phyloP scores from a whole-genome alignment of 2,113 vertebrate genomes.

The Leuciscus idus region DNA sequence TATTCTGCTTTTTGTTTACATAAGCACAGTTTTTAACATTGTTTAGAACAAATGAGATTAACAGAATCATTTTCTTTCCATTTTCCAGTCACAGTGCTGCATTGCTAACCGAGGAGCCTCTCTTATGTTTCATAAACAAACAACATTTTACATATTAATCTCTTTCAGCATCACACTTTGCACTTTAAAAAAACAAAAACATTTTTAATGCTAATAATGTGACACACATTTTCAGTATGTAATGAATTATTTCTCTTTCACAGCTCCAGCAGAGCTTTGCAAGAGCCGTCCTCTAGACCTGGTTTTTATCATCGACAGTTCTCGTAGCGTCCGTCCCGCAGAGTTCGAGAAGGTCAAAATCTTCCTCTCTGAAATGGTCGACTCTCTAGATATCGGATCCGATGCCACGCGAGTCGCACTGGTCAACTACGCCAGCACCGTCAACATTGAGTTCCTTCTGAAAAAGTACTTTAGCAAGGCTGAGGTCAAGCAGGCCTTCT shows the following conservation, averaged over 20 bases:
- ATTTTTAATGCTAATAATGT: background rate
- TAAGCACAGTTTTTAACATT: background rate
- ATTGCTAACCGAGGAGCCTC: constrained; percentile 13
- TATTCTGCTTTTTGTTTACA: background rate
- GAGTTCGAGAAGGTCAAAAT: constrained; percentile 93
- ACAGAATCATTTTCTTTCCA: background rate
- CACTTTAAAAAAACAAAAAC: background rate
- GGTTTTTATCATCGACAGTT: constrained; percentile 94
- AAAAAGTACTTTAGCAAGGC: constrained; percentile 79
- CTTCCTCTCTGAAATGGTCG: constrained; percentile 86
- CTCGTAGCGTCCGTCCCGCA: constrained; percentile 86
- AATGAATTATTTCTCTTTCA: background rate
- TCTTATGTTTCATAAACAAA: background rate
- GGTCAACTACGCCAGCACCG: constrained; percentile 92
- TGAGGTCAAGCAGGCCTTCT: constrained; percentile 82
- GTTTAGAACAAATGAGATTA: background rate
- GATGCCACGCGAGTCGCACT: constrained; percentile 84
- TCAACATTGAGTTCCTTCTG: constrained; percentile 87
- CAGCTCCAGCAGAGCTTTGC: constrained; percentile 74
- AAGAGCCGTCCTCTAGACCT: constrained; percentile 89
- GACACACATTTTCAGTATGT: background rate
- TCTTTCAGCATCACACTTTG: background rate
- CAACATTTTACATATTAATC: background rate
- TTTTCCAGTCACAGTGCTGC: constrained; percentile 11
- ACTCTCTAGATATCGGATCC: constrained; percentile 82